Evolutionary conservation across 2,888 invertebrate genomes (phyloP).

Genomic region (Aporophyla nigra): DNA sequence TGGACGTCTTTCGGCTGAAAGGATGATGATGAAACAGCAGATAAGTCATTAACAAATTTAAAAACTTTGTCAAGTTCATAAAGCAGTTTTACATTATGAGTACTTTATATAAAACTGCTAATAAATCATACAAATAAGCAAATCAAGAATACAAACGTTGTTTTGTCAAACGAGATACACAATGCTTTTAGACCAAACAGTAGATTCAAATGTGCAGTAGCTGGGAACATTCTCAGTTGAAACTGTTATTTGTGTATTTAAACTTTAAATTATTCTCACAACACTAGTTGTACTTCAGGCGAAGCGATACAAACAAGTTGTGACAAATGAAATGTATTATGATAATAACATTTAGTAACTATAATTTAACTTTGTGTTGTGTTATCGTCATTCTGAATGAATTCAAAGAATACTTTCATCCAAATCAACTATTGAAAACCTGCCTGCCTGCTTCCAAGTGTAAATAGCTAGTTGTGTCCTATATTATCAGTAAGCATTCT

Average conservation of each 20-base stretch:
- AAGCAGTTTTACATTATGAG: not conserved
- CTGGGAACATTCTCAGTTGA: slow-evolving; percentile 2
- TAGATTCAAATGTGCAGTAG: slow-evolving; percentile 18
- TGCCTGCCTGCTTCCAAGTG: too few species aligned
- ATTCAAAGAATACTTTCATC: not conserved
- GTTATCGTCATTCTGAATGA: not conserved
- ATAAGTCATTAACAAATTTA: not conserved
- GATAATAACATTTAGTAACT: slow-evolving; percentile 13
- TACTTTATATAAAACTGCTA: not conserved
- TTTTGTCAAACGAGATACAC: slow-evolving; percentile 7
- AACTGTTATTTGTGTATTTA: slow-evolving; percentile 24
- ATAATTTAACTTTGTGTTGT: not conserved
- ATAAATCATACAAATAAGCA: slow-evolving; percentile 3
- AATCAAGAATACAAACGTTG: slow-evolving; percentile 19
- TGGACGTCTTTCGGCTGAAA: too few species aligned
- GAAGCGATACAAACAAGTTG: slow-evolving; percentile 15
- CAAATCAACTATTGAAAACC: not conserved
- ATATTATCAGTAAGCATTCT: too few species aligned
- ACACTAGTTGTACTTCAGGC: not conserved
- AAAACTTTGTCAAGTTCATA: not conserved
- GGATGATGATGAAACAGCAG: too few species aligned
- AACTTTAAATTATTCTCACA: slow-evolving; percentile 37
- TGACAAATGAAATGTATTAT: slow-evolving; percentile 25
- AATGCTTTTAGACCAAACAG: slow-evolving; percentile 8
- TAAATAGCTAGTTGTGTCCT: too few species aligned